Base-by-base conservation (phyloP, 2,888 invertebrate species). In the Balanococcus diminutus region DNA sequence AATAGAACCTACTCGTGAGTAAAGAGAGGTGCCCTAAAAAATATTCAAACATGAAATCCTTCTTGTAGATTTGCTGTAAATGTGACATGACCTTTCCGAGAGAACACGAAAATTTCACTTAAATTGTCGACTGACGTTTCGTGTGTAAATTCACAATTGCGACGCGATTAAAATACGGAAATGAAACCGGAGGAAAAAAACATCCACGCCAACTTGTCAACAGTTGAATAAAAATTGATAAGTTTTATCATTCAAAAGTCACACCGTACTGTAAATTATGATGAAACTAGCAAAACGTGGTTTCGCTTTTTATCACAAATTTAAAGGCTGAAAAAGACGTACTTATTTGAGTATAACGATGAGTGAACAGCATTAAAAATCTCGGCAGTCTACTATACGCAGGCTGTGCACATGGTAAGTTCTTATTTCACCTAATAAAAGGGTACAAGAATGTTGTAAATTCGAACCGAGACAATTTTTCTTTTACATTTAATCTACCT, bases 401-500 rank as follows among this genome's bases (percentile, higher is more conserved):
- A 1, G n/a, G 56, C 56, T 22, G 42, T 36, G n/a, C n/a, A n/a
- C n/a, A 36, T 36, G 75, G 32, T 75, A 67, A 28, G 67, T 75
- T 75, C 75, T 75, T 36, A 36, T 28, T 75, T 36, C 75, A 75
- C 75, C 75, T 75, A 75, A 75, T 75, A 75, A 75, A 75, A 75
- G 19, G 75, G 19, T n/a, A 75, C 75, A 75, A 75, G 75, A 36
- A 32, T 36, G 75, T 19, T 75, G 31, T 28, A 36, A 67, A 36
- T 75, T 75, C 32, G 75, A 75, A 75, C 75, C 32, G 75, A 75
- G 75, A 75, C 75, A 36, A 75, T 75, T 75, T 75, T 75, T 75
- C 75, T 75, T 75, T 36, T 75, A 75, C 36, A 75, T 75, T 75
- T 75, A 75, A 75, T 75, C 75, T 36, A 75, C n/a, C 36, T 2